Evolutionary conservation across 1,140 invertebrate species (phyloP).

Genomic region (Drosophila subobscura): DNA sequence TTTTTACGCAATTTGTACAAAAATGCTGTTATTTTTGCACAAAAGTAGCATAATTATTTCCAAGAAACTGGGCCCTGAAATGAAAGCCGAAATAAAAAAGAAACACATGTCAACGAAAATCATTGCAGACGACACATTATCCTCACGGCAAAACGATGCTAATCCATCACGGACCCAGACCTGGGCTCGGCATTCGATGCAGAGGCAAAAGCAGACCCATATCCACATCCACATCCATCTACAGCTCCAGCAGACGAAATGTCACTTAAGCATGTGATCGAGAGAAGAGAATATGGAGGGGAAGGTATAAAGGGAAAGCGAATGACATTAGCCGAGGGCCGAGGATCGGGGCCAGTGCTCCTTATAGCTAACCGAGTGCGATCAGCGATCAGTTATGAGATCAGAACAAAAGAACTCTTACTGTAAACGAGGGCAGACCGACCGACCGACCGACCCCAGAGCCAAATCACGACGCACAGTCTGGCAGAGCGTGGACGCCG

Average conservation of each 20-base stretch:
- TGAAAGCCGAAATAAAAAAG: constrained; percentile 24
- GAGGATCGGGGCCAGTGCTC: constrained; percentile 22
- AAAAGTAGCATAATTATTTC: constrained; percentile 83
- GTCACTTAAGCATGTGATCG: constrained; percentile 75
- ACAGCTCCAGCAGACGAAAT: constrained; percentile 55
- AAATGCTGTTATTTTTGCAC: constrained; percentile 80
- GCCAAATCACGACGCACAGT: constrained; percentile 70
- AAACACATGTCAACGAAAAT: constrained; percentile 74
- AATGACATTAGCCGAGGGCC: background rate
- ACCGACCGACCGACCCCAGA: constrained; percentile 8
- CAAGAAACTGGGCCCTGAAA: constrained; percentile 50
- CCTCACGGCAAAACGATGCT: constrained; percentile 77
- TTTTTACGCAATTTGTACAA: constrained; percentile 83
- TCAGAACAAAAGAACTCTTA: constrained; percentile 77
- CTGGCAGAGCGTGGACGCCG: constrained; percentile 47
- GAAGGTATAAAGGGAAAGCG: too few relatives aligned
- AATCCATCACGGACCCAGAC: constrained; percentile 72
- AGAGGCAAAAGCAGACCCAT: constrained; percentile 13
- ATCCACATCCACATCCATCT: background rate
- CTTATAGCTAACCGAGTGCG: constrained; percentile 57
- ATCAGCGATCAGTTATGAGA: constrained; percentile 71
- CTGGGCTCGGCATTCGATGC: constrained; percentile 6
- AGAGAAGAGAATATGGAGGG: constrained; percentile 2
- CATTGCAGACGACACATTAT: constrained; percentile 82
- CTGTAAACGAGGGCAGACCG: constrained; percentile 63